Conservation (phyloP, 2,888 invertebrate species). For the Oxyscelio sp. region DNA sequence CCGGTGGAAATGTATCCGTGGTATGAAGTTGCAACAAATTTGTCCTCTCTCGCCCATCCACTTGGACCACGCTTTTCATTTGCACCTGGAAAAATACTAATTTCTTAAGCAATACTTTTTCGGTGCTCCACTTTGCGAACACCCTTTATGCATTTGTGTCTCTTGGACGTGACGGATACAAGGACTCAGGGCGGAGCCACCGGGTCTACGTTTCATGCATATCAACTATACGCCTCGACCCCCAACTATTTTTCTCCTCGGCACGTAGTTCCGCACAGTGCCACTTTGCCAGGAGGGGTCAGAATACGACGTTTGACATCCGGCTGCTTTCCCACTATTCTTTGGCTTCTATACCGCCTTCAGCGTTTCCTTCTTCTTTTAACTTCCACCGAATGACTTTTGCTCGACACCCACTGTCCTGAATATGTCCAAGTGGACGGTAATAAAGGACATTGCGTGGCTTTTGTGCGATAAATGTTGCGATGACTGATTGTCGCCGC, state of each 20-base stretch:
- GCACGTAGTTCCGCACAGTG: conserved; percentile 48
- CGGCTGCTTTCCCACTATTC: no score
- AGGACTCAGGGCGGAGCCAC: conserved; percentile 69
- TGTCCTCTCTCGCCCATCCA: no score
- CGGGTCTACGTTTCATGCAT: conserved; percentile 71
- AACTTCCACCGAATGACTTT: conserved; percentile 35
- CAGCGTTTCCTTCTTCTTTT: conserved; percentile 35
- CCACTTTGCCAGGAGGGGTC: conserved; percentile 1
- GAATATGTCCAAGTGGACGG: conserved; percentile 27
- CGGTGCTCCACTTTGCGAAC: conserved; percentile 31
- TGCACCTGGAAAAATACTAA: conserved; percentile 10
- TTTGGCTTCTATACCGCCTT: conserved; percentile 61
- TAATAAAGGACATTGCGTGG: background rate
- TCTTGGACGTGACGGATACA: conserved; percentile 74
- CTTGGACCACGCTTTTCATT: no score
- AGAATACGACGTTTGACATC: conserved; percentile 16
- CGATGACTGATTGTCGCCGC: conserved; percentile 44
- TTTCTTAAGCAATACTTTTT: conserved; percentile 17
- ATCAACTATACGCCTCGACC: conserved; percentile 67
- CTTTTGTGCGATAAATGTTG: conserved; percentile 14
- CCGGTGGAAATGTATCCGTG: no score
- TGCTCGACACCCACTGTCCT: conserved; percentile 36
- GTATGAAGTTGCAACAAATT: no score
- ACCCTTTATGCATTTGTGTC: conserved; percentile 50
- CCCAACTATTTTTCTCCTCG: conserved; percentile 38